Base-by-base conservation (phyloP, 2,888 invertebrate species). In the Orchesellides sinensis region DNA sequence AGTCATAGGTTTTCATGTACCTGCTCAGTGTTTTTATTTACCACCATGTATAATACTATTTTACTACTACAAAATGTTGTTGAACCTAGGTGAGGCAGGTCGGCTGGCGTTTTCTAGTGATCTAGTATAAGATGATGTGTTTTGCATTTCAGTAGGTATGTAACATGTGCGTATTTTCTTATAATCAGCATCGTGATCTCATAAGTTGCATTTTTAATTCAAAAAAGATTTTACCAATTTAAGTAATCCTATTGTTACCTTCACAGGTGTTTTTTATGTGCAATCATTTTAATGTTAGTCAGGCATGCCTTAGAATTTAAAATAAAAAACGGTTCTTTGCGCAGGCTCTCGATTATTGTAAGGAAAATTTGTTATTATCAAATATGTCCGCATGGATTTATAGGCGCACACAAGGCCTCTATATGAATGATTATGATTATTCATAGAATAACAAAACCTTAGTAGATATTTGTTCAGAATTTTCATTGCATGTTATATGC, bases 61-160 rank as follows among this genome's bases (percentile, higher is more conserved):
- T 14, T n/a, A 40, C 40, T 14, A 40, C 40, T 17, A 40, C 40
- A 40, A 45, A 75, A 56, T 75, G 75, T 68, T 75, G 75, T 75
- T 75, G 75, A 75, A 75, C 75, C 56, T 66, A 65, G 75, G 75
- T 75, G 66, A 66, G 75, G 75, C 75, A 75, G 68, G 75, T 66
- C 47, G 56, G 56, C 45, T 56, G 47, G 56, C 40, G 56, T 14
- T n/a, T 1, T 68, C 6, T 21, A 10, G 54, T 74, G 74, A 74
- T 74, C 74, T 65, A 74, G 74, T 29, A 47, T 23, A 61, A 61
- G 45, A 47, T 63, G 61, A 29, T 27, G 19, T 54, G 0, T 40
- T 68, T 23, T 68, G 35, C n/a, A 19, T 32, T 19, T 63, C n/a
- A 3, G 6, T 35, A 56, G 25, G 23, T 52, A 52, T 14, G 21